These are phyloP conservation scores for Agelastica alni DNA, from an alignment of 2,888 invertebrate genomes.

Conservation along the genomic window DNA sequence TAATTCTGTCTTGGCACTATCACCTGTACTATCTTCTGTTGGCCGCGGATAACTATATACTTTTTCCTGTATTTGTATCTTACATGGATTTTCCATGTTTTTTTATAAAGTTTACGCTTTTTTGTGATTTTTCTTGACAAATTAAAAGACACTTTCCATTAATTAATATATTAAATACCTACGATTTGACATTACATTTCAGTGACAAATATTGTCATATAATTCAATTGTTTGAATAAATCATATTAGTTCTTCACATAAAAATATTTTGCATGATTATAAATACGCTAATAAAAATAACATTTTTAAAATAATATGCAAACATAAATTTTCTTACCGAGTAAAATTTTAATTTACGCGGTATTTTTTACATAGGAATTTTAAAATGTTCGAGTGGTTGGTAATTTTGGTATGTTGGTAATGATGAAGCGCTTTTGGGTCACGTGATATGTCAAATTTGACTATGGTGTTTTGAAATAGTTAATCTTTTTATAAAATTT, in stretches of 20 bases:
- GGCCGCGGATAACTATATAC: slow-evolving; percentile 38
- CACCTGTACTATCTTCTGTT: slow-evolving; percentile 36
- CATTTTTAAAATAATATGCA: not conserved
- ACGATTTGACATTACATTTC: slow-evolving; percentile 39
- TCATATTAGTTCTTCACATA: not conserved
- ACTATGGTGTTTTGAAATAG: slow-evolving; percentile 51
- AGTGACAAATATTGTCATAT: slow-evolving; percentile 33
- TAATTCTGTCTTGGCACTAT: slow-evolving; percentile 42
- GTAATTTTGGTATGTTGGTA: slow-evolving; percentile 21
- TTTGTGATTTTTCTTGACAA: slow-evolving; percentile 26
- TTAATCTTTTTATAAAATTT: slow-evolving; percentile 42
- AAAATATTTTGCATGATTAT: not conserved
- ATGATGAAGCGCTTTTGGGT: slow-evolving; percentile 32
- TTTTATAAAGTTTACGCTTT: slow-evolving; percentile 30
- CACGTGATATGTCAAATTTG: slow-evolving; percentile 49
- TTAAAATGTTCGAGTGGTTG: slow-evolving; percentile 27
- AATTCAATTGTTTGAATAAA: slow-evolving; percentile 43
- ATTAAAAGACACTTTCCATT: slow-evolving; percentile 13
- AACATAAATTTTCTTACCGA: not conserved
- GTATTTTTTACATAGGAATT: slow-evolving; percentile 23
- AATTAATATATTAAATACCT: slow-evolving; percentile 1
- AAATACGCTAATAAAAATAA: not conserved
- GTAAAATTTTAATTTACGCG: slow-evolving; percentile 20
- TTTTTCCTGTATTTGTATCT: slow-evolving; percentile 36
- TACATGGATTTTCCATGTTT: slow-evolving; percentile 43